Evolutionary conservation across 1,140 invertebrate species (phyloP).

Genomic region (Antheraea mylitta): DNA sequence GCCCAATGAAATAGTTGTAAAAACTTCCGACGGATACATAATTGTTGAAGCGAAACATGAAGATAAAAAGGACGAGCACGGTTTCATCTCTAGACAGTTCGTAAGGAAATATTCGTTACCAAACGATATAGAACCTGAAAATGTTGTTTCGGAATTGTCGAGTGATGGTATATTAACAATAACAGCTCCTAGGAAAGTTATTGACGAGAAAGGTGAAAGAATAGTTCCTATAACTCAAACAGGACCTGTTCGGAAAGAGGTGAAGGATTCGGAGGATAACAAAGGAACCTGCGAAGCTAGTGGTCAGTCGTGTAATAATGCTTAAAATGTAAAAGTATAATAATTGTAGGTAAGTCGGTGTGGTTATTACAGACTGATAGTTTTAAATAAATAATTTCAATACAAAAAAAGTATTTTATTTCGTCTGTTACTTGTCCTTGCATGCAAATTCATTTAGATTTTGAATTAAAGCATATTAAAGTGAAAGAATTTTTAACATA

Average conservation of each 20-base stretch:
- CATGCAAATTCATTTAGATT: too few relatives aligned
- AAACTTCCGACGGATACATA: slow-evolving; percentile 83
- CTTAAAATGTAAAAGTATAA: not conserved
- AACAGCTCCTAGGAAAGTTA: slow-evolving; percentile 81
- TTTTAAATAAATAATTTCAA: slow-evolving; percentile 11
- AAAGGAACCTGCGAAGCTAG: slow-evolving; percentile 29
- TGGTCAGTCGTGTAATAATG: slow-evolving; percentile 14
- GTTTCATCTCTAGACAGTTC: slow-evolving; percentile 82
- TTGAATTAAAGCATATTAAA: too few relatives aligned
- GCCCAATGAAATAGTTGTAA: slow-evolving; percentile 88
- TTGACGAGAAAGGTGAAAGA: slow-evolving; percentile 69
- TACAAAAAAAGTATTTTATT: not conserved
- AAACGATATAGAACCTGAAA: slow-evolving; percentile 82
- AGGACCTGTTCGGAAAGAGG: slow-evolving; percentile 53
- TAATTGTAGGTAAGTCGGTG: not conserved
- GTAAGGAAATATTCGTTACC: slow-evolving; percentile 84
- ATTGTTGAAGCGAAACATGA: slow-evolving; percentile 86
- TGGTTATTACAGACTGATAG: slow-evolving; percentile 7
- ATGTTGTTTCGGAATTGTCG: slow-evolving; percentile 84
- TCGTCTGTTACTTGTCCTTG: too few relatives aligned
- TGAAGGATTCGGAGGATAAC: slow-evolving; percentile 27
- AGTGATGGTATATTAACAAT: slow-evolving; percentile 86
- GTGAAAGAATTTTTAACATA: too few relatives aligned
- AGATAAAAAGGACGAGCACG: slow-evolving; percentile 82
- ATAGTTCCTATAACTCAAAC: slow-evolving; percentile 62